A percentile compares a stretch with the other conserved stretches of the same genome.
phyloP scores from a whole-genome alignment of 2,888 invertebrate genomes.

The Liodrosophila aerea region DNA sequence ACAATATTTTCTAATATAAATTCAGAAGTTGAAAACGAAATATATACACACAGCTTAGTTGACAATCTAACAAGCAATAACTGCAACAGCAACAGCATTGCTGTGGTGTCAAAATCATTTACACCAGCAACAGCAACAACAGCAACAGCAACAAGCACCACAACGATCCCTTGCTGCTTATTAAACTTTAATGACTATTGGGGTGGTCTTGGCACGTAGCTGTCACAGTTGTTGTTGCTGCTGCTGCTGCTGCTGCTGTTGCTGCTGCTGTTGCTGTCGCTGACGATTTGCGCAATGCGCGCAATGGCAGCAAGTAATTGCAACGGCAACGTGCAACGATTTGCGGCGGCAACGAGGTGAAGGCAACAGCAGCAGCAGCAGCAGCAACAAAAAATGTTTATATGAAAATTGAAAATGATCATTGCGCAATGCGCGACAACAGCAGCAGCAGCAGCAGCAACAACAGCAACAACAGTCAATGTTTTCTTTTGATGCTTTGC shows the following conservation, averaged over 20 bases:
- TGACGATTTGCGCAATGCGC: constrained; percentile 59
- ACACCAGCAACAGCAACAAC: constrained; percentile 34
- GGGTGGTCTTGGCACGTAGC: constrained; percentile 63
- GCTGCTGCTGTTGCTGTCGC: constrained; percentile 39
- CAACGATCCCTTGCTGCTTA: constrained; percentile 62
- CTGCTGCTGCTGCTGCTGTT: constrained; percentile 18
- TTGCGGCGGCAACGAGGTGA: constrained; percentile 75
- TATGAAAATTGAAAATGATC: constrained; percentile 74
- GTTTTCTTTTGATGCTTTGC: constrained; percentile 66
- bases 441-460: constrained; percentile 44
- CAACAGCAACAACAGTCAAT: constrained; percentile 45
- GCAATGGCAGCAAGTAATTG: constrained; percentile 71
- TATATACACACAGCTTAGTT: not conserved
- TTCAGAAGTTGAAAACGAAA: too few species aligned
- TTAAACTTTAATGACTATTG: constrained; percentile 67
- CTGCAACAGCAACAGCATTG: constrained; percentile 28
- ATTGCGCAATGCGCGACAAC: constrained; percentile 64
- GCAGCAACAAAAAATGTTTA: constrained; percentile 54
- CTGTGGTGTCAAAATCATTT: constrained; percentile 44
- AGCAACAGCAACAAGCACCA: constrained; percentile 22
- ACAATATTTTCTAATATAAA: too few species aligned
- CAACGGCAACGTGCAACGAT: constrained; percentile 72
- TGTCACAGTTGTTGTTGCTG: constrained; percentile 40
- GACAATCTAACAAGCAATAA: constrained; percentile 5
- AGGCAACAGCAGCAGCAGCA: constrained; percentile 50